A percentile compares a stretch with the other conserved stretches of the same genome.
These are phyloP conservation scores for Halcyon badia DNA, from an alignment of 2,797 vertebrate species.

Conservation along the genomic window DNA sequence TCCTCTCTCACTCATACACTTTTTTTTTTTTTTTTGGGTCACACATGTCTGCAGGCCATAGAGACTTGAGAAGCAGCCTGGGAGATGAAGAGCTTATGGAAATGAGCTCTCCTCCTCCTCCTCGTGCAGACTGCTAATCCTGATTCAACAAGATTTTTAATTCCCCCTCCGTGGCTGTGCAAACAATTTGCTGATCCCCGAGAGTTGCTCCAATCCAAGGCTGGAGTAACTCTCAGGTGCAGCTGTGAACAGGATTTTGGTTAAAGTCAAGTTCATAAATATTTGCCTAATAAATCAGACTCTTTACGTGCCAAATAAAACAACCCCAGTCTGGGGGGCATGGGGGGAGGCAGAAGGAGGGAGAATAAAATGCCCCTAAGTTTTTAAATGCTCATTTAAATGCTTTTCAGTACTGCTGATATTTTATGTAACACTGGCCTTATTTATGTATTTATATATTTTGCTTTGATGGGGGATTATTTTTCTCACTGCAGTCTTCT, in stretches of 20 bases:
- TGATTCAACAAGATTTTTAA: conserved; percentile 64
- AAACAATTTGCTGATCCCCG: conserved; percentile 67
- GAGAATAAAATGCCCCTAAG: conserved; percentile 25
- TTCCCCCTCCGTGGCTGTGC: conserved; percentile 56
- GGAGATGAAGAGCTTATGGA: conserved; percentile 41
- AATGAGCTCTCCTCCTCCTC: conserved; percentile 43
- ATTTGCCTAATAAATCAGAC: conserved; percentile 72
- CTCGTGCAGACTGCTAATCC: conserved; percentile 39
- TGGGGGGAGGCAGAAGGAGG: neutral
- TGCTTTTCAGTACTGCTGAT: conserved; percentile 60
- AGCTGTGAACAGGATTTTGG: conserved; percentile 59
- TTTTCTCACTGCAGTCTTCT: conserved; percentile 74
- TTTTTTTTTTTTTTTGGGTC: neutral
- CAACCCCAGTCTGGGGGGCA: neutral
- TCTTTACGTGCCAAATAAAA: conserved; percentile 56
- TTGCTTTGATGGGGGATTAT: conserved; percentile 82
- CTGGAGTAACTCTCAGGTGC: conserved; percentile 55
- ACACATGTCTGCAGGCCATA: neutral
- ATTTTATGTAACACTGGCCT: conserved; percentile 68
- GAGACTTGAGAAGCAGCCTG: conserved; percentile 39
- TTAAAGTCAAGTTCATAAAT: conserved; percentile 70
- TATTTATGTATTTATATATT: conserved; percentile 82
- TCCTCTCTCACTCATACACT: neutral
- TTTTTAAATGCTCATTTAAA: conserved; percentile 62
- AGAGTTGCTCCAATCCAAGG: conserved; percentile 34